Percentiles rank a stretch among this genome's conserved stretches.
These are phyloP conservation scores for Dromiciops gliroides DNA, from an alignment of 2,113 vertebrate genomes.

Conservation along the genomic window DNA sequence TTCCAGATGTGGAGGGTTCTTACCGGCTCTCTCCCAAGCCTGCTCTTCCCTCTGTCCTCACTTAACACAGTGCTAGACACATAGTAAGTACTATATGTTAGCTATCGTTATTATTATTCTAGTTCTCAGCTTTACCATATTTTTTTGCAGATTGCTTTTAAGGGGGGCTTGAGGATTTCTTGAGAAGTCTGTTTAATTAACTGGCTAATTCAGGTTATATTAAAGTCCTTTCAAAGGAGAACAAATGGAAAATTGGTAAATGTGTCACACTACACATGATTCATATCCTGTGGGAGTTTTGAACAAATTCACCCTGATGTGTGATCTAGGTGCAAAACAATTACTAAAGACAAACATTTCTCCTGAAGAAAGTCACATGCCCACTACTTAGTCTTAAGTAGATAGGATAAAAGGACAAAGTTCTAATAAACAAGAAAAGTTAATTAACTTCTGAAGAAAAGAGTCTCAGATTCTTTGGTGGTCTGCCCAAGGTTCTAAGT, in stretches of 20 bases:
- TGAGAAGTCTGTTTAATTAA: background rate
- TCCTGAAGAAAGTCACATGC: slow-evolving; percentile 36
- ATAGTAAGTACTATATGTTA: background rate
- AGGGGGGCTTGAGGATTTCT: slow-evolving; percentile 36
- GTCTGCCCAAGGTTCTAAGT: slow-evolving; percentile 9
- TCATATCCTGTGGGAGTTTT: slow-evolving; percentile 82
- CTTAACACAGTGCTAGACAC: background rate
- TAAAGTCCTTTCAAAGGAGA: slow-evolving; percentile 71
- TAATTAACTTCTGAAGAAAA: slow-evolving; percentile 37
- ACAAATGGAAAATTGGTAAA: slow-evolving; percentile 75
- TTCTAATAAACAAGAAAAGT: slow-evolving; percentile 30
- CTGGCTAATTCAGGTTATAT: slow-evolving; percentile 56
- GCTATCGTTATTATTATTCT: slow-evolving; percentile 37
- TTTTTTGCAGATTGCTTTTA: slow-evolving; percentile 44
- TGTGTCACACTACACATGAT: slow-evolving; percentile 80
- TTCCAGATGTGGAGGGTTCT: background rate
- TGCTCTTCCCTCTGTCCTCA: background rate
- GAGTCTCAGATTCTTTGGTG: background rate
- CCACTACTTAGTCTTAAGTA: slow-evolving; percentile 60
- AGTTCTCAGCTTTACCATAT: slow-evolving; percentile 29
- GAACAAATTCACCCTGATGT: slow-evolving; percentile 72
- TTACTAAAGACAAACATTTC: slow-evolving; percentile 72
- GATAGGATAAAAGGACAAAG: slow-evolving; percentile 40
- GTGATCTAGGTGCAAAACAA: slow-evolving; percentile 70
- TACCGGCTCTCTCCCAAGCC: background rate